phyloP scores from a whole-genome alignment of 2,797 vertebrate species.

The Xyrichtys novacula region DNA sequence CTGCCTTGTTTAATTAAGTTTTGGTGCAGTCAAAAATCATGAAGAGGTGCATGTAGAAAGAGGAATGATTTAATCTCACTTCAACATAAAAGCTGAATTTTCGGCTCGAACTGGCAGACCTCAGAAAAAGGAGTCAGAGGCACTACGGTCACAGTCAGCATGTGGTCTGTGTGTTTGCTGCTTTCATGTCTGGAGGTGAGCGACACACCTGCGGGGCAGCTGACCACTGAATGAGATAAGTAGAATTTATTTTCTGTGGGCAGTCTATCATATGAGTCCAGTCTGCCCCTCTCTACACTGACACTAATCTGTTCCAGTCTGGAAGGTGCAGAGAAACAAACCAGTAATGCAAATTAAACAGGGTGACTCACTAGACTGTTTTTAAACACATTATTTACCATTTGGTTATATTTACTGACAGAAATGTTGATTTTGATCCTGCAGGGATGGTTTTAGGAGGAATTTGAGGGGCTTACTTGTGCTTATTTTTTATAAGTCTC shows the following conservation, averaged over 20 bases:
- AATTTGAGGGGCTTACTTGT: neutral
- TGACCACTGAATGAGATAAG: slow-evolving; percentile 35
- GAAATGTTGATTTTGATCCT: neutral
- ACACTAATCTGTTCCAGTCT: slow-evolving; percentile 19
- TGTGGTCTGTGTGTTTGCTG: neutral
- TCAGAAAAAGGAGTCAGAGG: slow-evolving; percentile 13
- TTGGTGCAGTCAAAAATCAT: neutral
- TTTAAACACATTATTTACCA: neutral
- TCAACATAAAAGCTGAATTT: slow-evolving; percentile 3
- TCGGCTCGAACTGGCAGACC: neutral
- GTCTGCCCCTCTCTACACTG: slow-evolving; percentile 27
- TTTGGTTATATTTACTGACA: neutral
- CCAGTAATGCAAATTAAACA: slow-evolving; percentile 33
- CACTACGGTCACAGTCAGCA: neutral
- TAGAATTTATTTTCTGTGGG: slow-evolving; percentile 23
- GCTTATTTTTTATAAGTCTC: neutral
- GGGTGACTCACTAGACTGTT: slow-evolving; percentile 7
- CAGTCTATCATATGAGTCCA: slow-evolving; percentile 50
- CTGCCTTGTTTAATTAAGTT: slow-evolving; percentile 12
- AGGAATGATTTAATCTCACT: neutral
- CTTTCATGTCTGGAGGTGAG: slow-evolving; percentile 8
- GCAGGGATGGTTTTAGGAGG: neutral
- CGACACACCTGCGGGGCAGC: slow-evolving; percentile 8
- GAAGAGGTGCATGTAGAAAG: neutral
- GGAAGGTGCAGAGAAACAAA: neutral